Evolutionary conservation across 2,888 invertebrate species (phyloP).

Genomic region (Clepsis dumicolana): DNA sequence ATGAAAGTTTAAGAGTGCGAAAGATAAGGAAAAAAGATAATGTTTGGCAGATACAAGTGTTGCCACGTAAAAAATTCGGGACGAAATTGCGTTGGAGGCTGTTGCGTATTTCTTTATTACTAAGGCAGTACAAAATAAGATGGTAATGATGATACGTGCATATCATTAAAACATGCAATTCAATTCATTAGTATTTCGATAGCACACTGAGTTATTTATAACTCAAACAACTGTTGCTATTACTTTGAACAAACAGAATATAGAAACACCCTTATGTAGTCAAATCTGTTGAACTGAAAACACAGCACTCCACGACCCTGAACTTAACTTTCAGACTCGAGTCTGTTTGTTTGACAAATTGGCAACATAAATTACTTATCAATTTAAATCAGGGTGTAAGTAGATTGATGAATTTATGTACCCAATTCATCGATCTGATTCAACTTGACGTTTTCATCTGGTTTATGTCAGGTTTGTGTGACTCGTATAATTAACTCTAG

Average conservation of each 20-base stretch:
- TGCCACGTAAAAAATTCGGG: slow-evolving; percentile 23
- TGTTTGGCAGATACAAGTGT: slow-evolving; percentile 26
- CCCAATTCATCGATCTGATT: slow-evolving; percentile 23
- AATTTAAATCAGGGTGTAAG: slow-evolving; percentile 32
- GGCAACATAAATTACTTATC: slow-evolving; percentile 35
- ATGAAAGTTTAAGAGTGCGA: slow-evolving; percentile 15
- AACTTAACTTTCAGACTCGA: slow-evolving; percentile 32
- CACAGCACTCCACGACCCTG: slow-evolving; percentile 27
- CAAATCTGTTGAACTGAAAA: slow-evolving; percentile 6
- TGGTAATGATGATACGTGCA: slow-evolving; percentile 8
- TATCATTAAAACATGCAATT: slow-evolving; percentile 7
- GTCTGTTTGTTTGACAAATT: slow-evolving; percentile 42
- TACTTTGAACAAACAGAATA: slow-evolving; percentile 2
- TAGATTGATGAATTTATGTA: slow-evolving; percentile 30
- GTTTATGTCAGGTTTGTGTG: not conserved
- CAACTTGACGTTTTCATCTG: not conserved
- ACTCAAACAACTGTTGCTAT: slow-evolving; percentile 25
- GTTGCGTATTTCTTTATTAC: slow-evolving; percentile 27
- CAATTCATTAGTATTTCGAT: not conserved
- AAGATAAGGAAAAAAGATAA: slow-evolving; percentile 26
- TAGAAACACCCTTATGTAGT: slow-evolving; percentile 2
- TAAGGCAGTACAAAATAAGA: slow-evolving; percentile 3
- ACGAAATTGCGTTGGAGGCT: slow-evolving; percentile 18
- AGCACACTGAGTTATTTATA: not conserved
- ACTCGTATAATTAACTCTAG: not conserved